Conservation (phyloP, 2,888 invertebrate species). For the Magallana nippona region DNA sequence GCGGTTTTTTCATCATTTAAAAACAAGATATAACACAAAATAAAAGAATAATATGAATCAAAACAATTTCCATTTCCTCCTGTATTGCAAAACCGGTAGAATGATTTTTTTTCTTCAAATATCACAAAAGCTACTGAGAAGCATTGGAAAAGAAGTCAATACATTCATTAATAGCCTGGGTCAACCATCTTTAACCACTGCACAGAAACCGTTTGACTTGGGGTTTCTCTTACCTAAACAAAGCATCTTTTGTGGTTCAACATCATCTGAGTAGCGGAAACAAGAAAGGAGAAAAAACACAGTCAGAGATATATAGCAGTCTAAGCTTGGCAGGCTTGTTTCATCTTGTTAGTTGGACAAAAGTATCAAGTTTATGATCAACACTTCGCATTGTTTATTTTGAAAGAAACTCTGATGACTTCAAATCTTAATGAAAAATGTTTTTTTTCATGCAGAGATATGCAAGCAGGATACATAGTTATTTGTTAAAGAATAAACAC, state of each 20-base stretch:
- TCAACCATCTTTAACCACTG: slow-evolving; percentile 12
- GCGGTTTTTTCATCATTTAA: not conserved
- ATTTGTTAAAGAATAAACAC: too few species aligned
- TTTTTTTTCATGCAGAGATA: slow-evolving; percentile 5
- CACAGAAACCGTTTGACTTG: slow-evolving; percentile 2
- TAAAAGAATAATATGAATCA: not conserved
- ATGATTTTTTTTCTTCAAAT: not conserved
- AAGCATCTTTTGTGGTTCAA: slow-evolving; percentile 59
- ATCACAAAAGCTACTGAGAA: slow-evolving; percentile 31
- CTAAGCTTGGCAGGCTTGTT: not conserved
- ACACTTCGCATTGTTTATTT: not conserved
- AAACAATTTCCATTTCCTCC: not conserved
- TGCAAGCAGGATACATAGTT: slow-evolving; percentile 14
- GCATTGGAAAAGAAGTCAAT: not conserved
- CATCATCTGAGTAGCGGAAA: slow-evolving; percentile 54
- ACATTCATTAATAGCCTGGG: slow-evolving; percentile 25
- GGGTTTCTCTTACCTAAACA: slow-evolving; percentile 52
- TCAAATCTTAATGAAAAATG: not conserved
- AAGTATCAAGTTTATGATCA: not conserved
- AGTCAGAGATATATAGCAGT: slow-evolving; percentile 39
- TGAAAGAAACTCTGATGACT: not conserved
- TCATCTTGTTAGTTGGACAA: slow-evolving; percentile 2
- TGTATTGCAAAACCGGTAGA: not conserved
- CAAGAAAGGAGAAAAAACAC: slow-evolving; percentile 46
- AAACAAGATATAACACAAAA: not conserved